Percentiles rank a stretch among this genome's conserved stretches.
These are phyloP conservation scores for Astropecten irregularis DNA, from an alignment of 53 echinoderm and acorn worm genomes.

Conservation along the genomic window DNA sequence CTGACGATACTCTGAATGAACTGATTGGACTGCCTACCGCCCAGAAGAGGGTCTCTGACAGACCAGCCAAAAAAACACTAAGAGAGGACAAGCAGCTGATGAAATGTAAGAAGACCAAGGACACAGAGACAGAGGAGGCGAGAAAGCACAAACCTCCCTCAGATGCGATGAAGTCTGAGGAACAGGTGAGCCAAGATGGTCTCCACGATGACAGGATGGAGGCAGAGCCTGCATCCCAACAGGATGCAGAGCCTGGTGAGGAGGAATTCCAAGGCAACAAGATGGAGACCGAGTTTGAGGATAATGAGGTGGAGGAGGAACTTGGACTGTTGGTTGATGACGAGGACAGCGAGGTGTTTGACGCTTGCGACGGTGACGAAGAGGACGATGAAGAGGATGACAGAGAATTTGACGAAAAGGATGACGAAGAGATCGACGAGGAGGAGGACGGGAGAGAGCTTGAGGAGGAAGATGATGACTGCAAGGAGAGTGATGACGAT, in stretches of 20 bases:
- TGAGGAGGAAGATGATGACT: background rate
- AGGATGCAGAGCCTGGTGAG: background rate
- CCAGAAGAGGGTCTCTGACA: background rate
- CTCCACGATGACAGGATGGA: no score
- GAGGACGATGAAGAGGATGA: background rate
- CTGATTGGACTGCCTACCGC: constrained; percentile 22
- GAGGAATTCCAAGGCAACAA: background rate
- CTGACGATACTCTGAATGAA: constrained; percentile 30
- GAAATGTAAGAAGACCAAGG: background rate
- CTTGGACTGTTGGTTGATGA: constrained; percentile 8
- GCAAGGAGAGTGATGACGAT: constrained; percentile 15
- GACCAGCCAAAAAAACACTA: background rate
- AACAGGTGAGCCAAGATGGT: background rate
- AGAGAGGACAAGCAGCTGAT: background rate
- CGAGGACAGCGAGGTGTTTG: constrained; percentile 21
- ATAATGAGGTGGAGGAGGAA: constrained; percentile 24
- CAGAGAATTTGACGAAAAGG: background rate
- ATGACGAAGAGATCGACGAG: background rate
- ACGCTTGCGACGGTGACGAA: constrained; percentile 18
- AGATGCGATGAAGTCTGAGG: background rate
- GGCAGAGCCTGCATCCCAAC: no score
- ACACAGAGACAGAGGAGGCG: background rate
- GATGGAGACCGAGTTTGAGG: constrained; percentile 2
- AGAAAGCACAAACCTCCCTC: background rate
- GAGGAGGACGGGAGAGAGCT: background rate